These are phyloP conservation scores for Papilio demoleus DNA, from an alignment of 2,888 invertebrate genomes.

Conservation along the genomic window DNA sequence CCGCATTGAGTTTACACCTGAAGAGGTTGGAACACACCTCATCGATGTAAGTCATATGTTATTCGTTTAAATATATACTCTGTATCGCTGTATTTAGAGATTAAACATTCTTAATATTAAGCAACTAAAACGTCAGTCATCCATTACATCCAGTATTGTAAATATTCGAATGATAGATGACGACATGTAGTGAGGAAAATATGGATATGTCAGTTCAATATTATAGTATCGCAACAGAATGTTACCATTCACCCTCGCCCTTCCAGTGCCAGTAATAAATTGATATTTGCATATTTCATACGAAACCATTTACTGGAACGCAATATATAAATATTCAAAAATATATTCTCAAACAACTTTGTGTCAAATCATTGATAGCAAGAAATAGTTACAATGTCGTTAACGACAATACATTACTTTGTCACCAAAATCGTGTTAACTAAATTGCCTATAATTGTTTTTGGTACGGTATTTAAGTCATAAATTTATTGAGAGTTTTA, in stretches of 20 bases:
- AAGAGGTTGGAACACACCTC: constrained; percentile 96
- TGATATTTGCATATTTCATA: constrained; percentile 26
- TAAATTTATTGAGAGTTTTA: too few species aligned
- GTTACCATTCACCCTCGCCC: constrained; percentile 9
- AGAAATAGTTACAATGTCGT: too few species aligned
- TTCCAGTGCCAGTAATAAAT: constrained; percentile 21
- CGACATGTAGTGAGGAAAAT: constrained; percentile 32
- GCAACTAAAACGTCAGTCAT: constrained; percentile 31
- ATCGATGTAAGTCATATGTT: constrained; percentile 88
- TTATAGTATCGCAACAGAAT: constrained; percentile 27
- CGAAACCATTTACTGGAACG: not conserved
- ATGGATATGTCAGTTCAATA: constrained; percentile 29
- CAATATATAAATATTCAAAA: constrained; percentile 7
- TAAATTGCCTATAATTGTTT: too few species aligned
- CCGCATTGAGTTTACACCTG: constrained; percentile 95
- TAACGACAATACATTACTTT: too few species aligned
- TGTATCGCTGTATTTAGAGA: too few species aligned
- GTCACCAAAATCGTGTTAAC: too few species aligned
- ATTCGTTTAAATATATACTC: too few species aligned
- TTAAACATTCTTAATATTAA: constrained; percentile 11
- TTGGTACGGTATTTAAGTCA: too few species aligned
- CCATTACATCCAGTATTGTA: constrained; percentile 26
- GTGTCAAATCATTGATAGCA: too few species aligned
- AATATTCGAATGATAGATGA: constrained; percentile 38
- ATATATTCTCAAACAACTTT: not conserved